Conservation (phyloP, 2,113 vertebrate species). For the Brachirus orientalis region DNA sequence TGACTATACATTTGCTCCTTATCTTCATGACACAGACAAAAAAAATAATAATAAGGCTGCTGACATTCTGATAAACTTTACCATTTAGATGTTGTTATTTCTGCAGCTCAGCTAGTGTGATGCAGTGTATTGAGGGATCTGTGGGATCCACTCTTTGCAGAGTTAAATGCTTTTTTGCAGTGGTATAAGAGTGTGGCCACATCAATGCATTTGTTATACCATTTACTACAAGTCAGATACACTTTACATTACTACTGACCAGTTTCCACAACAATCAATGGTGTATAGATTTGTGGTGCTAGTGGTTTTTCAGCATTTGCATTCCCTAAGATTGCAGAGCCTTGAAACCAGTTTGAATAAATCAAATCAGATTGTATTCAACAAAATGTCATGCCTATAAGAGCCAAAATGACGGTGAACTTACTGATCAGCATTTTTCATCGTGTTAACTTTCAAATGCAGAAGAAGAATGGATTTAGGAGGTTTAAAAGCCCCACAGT, state of each 20-base stretch:
- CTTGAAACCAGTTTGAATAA: conserved; percentile 21
- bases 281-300: conserved; percentile 33
- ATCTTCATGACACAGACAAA: too few relatives aligned
- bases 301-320: conserved; percentile 33
- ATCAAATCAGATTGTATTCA: neutral
- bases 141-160: neutral
- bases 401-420: neutral
- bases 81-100: too few relatives aligned
- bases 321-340: conserved; percentile 29
- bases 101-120: too few relatives aligned
- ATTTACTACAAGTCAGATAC: conserved; percentile 30
- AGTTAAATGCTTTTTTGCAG: neutral
- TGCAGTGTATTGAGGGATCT: too few relatives aligned
- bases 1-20: too few relatives aligned
- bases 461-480: too few relatives aligned
- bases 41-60: too few relatives aligned
- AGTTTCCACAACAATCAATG: conserved; percentile 35
- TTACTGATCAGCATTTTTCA: neutral
- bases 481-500: too few relatives aligned
- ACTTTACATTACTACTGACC: conserved; percentile 42
- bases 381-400: neutral
- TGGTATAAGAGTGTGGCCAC: neutral
- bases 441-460: too few relatives aligned
- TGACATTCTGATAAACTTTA: too few relatives aligned
- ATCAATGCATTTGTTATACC: conserved; percentile 6